phyloP scores from a whole-genome alignment of 1,140 invertebrate genomes.

The Liolophura sinensis region DNA sequence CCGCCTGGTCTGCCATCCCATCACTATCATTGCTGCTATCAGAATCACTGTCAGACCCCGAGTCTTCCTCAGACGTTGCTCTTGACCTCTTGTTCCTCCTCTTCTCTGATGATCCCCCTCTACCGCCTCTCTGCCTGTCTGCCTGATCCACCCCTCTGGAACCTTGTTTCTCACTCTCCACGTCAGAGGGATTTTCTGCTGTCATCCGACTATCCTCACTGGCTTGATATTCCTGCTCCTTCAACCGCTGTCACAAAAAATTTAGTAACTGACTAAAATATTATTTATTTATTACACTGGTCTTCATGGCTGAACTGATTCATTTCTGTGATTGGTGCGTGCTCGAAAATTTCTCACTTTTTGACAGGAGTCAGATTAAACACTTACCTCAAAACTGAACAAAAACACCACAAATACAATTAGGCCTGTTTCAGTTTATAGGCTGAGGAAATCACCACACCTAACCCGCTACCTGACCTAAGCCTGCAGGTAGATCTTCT shows the following conservation, averaged over 20 bases:
- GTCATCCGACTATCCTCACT: not conserved
- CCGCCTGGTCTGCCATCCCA: constrained; percentile 20
- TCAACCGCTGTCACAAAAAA: constrained; percentile 54
- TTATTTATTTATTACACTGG: too few species aligned
- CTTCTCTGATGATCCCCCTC: constrained; percentile 2
- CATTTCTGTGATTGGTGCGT: too few species aligned
- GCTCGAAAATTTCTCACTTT: too few species aligned
- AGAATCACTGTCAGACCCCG: not conserved
- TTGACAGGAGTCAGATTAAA: too few species aligned
- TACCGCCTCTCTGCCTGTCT: not conserved
- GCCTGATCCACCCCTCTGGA: too few species aligned
- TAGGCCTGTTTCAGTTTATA: too few species aligned
- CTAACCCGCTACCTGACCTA: too few species aligned
- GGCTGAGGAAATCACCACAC: too few species aligned
- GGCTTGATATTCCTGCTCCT: constrained; percentile 1
- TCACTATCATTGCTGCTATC: constrained; percentile 24
- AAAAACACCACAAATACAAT: too few species aligned
- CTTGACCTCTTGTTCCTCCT: not conserved
- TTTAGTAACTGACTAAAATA: too few species aligned
- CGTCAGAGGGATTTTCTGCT: not conserved
- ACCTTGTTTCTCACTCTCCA: not conserved
- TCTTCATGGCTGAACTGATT: too few species aligned
- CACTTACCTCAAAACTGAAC: too few species aligned
- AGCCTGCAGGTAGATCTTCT: not conserved
- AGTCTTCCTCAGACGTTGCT: not conserved